Evolutionary conservation across 2,888 invertebrate species (phyloP), one percentile per base, ranked within the genome.

Genomic region (Andricus quercusramuli): DNA sequence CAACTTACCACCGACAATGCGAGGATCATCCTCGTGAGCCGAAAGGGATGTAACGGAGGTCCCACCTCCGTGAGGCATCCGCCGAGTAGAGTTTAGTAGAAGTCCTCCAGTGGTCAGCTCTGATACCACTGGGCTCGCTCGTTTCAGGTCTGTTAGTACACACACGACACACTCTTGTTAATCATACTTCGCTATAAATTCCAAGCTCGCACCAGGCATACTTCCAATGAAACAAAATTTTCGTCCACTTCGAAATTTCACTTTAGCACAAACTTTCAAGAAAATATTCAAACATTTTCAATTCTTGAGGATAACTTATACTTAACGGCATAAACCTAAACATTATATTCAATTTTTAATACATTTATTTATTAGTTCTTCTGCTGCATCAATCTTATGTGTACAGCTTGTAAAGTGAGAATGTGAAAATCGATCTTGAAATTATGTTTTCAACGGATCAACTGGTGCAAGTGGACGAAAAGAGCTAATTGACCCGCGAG

Each of bases 61-160:
- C 83, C 92, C 93, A 91, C 92, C 92, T 89, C 90, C 90, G 84
- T 92, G 92, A 88, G 91, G 90, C 82, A 83, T 84, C 87, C 89
- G 88, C 47, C 90, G 86, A 84, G 91, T 89, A 85, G 93, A 91
- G 86, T 92, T 92, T 89, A 92, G 90, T 91, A 93, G 90, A 90
- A 92, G 91, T 91, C 92, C 93, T 92, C 93, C 93, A 90, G 93
- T 92, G 91, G 93, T 92, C 90, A 93, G 90, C 89, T 93, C 93
- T 85, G 93, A 91, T 90, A 93, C 92, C 90, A 93, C 92, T 92
- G 93, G 92, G 88, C 92, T 92, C 90, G 92, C 90, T 91, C 93
- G 92, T 92, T 93, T 93, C 91, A 93, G 92, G 93, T 93, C 94
- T 94, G 91, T 88, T 91, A 92, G 90, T 90, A 87, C 90, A 89